Base-by-base conservation (phyloP, 2,888 invertebrate species). In the Eugnorisma glareosa region DNA sequence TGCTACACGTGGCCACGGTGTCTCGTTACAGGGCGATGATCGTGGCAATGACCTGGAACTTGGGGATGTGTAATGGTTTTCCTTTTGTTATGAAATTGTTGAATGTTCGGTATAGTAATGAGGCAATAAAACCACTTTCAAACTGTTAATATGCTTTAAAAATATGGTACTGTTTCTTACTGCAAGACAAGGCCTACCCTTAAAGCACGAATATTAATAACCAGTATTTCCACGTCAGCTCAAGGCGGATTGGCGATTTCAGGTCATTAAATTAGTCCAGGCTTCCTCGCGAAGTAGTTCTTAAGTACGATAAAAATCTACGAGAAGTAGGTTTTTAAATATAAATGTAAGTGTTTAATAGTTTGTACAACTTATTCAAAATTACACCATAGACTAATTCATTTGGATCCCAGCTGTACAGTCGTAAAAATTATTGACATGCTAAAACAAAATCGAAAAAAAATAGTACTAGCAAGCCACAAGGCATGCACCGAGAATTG, bases 401-500 rank as follows among this genome's bases (percentile, higher is more conserved):
- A 35, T 37, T 74, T 35, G 4, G n/a, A 73, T 15, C 18, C n/a
- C 35, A 21, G 1, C 1, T 21, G 35, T 51, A 37, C 37, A 40
- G 35, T 45, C 28, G 21, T 43, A n/a, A 54, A 15, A 28, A n/a
- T 18, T 21, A 45, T n/a, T 40, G 8, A 69, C 73, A 73, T 67
- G 57, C 43, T 13, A 81, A 68, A 59, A 68, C 28, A 11, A 59
- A 66, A 70, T 45, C 2, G 57, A 67, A 66, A 21, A 6, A 72
- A 35, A 54, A 73, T n/a, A 0, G n/a, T n/a, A 2, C 21, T 35
- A 75, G 63, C 80, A 77, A 68, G n/a, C 57, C 21, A 61, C 84
- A 73, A 68, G 24, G 45, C 37, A 67, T 84, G 81, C 71, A 73
- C 45, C 63, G 51, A 59, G 74, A 61, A 77, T 74, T 81, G 77